Evolutionary conservation across 2,888 invertebrate species (phyloP).

Genomic region (Ferrisia virgata): DNA sequence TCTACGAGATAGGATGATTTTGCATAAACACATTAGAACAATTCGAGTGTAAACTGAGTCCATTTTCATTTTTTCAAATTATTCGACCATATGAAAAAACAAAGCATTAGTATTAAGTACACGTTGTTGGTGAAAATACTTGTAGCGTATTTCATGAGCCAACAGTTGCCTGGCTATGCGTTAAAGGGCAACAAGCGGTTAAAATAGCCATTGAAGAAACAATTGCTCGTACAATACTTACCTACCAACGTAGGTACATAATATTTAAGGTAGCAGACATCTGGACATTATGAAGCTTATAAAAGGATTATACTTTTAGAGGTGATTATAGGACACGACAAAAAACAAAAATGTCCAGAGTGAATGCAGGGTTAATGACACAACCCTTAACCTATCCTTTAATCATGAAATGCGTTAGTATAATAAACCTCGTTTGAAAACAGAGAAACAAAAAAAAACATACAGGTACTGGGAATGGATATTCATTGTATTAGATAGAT

Average conservation of each 20-base stretch:
- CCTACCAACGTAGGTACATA: not conserved
- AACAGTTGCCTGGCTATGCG: not conserved
- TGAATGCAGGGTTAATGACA: not conserved
- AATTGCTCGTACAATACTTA: not conserved
- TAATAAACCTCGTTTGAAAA: too few relatives aligned
- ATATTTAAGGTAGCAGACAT: not conserved
- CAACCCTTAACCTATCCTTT: not conserved
- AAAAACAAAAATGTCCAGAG: not conserved
- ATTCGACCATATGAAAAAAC: not conserved
- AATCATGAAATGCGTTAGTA: too few relatives aligned
- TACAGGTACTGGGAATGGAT: too few relatives aligned
- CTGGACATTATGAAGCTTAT: not conserved
- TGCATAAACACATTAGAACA: not conserved
- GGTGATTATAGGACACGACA: not conserved
- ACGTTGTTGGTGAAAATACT: not conserved
- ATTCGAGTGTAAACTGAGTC: not conserved
- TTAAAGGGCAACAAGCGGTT: not conserved
- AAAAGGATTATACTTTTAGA: not conserved
- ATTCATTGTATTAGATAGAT: too few relatives aligned
- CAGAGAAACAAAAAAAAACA: not conserved
- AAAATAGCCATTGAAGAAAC: conserved; percentile 7
- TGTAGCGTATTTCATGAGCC: not conserved
- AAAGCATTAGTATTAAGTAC: not conserved
- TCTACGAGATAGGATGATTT: not conserved
- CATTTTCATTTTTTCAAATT: not conserved